A percentile compares a stretch with the other conserved stretches of the same genome.
phyloP scores from a whole-genome alignment of 2,113 vertebrate genomes.

The Murina feae region DNA sequence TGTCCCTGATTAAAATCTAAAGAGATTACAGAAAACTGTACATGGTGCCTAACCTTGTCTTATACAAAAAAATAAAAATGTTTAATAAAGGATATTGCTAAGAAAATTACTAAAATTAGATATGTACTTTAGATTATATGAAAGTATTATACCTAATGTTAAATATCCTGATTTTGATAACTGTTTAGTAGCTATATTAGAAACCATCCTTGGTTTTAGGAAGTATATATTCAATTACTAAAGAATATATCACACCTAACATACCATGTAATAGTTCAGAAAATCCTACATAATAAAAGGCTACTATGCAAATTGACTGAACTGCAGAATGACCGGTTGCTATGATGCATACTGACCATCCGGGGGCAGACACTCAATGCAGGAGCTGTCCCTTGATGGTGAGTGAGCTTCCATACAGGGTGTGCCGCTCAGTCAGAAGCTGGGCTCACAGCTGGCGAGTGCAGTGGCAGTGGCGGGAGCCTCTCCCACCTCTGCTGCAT shows the following conservation, averaged over 20 bases:
- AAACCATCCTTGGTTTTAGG: background rate
- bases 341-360: too few relatives aligned
- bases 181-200: background rate
- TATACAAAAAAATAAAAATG: background rate
- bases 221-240: background rate
- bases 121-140: background rate
- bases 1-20: background rate
- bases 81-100: background rate
- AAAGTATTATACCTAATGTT: background rate
- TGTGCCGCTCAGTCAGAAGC: too few relatives aligned
- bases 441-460: too few relatives aligned
- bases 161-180: background rate
- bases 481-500: too few relatives aligned
- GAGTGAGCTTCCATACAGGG: too few relatives aligned
- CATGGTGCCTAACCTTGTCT: background rate
- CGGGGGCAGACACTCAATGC: too few relatives aligned
- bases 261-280: background rate
- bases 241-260: background rate
- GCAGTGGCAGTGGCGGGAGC: too few relatives aligned
- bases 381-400: too few relatives aligned
- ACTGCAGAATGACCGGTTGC: too few relatives aligned
- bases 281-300: too few relatives aligned
- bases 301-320: too few relatives aligned
- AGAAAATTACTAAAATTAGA: background rate
- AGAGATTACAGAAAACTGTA: background rate